Evolutionary conservation across 2,888 invertebrate genomes (phyloP).

Genomic region (Drosophila meridionalis): DNA sequence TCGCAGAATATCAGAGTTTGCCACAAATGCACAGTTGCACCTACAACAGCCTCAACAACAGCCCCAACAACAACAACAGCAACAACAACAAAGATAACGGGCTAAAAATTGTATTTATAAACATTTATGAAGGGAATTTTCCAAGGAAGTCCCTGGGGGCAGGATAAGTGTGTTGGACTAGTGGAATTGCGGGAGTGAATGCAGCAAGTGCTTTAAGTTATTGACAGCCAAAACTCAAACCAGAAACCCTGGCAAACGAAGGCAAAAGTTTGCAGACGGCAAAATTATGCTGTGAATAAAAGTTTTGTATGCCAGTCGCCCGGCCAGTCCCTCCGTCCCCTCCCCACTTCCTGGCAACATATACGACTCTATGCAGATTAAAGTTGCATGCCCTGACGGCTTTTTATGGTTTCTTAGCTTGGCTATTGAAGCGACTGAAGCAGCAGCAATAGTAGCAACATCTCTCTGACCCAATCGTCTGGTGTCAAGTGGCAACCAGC

Average conservation of each 20-base stretch:
- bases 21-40: conserved; percentile 48
- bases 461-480: conserved; percentile 27
- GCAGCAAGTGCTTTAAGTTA: conserved; percentile 68
- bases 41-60: conserved; percentile 18
- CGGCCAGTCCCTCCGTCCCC: not conserved
- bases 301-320: conserved; percentile 46
- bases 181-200: conserved; percentile 24
- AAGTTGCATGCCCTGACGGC: conserved; percentile 49
- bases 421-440: conserved; percentile 26
- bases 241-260: conserved; percentile 37
- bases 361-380: conserved; percentile 58
- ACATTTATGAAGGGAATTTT: conserved; percentile 72
- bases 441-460: conserved; percentile 4
- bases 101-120: conserved; percentile 73
- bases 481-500: conserved; percentile 41
- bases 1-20: conserved; percentile 29
- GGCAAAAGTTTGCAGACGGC: conserved; percentile 67
- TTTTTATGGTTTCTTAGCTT: conserved; percentile 53
- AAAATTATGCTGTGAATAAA: conserved; percentile 65
- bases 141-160: conserved; percentile 21
- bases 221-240: conserved; percentile 70
- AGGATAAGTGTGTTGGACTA: conserved; percentile 1
- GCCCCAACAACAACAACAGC: conserved; percentile 12
- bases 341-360: not conserved
- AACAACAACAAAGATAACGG: conserved; percentile 54